A percentile compares a stretch with the other conserved stretches of the same genome.
Evolutionary conservation across 2,113 vertebrate species (phyloP).

Genomic region (Alexandromys fortis): DNA sequence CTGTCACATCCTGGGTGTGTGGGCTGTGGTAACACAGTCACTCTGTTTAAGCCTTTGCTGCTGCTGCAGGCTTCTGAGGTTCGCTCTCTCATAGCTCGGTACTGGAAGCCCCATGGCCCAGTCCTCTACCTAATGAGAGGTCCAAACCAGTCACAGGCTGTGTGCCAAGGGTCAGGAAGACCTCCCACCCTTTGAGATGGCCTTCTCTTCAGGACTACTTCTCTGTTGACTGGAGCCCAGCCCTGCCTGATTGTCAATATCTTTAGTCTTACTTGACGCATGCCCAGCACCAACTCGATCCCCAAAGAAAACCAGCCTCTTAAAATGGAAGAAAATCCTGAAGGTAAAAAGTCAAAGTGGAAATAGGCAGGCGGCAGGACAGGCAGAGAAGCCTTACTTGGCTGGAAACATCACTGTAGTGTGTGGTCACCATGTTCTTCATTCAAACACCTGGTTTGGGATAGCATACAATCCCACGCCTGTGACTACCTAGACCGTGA

Average conservation of each 20-base stretch:
- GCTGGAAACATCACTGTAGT: too few species aligned
- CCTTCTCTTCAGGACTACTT: not conserved
- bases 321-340: not conserved
- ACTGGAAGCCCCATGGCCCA: not conserved
- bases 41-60: not conserved
- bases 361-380: not conserved
- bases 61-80: not conserved
- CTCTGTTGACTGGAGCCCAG: not conserved
- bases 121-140: not conserved
- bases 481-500: not conserved
- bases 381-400: not conserved
- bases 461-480: not conserved
- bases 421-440: too few species aligned
- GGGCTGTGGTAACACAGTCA: not conserved
- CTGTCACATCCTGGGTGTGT: not conserved
- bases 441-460: too few species aligned
- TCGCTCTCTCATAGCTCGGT: not conserved
- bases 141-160: not conserved
- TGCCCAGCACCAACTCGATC: not conserved
- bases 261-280: not conserved
- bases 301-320: not conserved
- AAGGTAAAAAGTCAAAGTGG: not conserved
- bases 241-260: not conserved
- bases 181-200: too few species aligned
- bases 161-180: not conserved